Evolutionary conservation across 2,113 vertebrate species (phyloP).

Genomic region (Silurus glanis): DNA sequence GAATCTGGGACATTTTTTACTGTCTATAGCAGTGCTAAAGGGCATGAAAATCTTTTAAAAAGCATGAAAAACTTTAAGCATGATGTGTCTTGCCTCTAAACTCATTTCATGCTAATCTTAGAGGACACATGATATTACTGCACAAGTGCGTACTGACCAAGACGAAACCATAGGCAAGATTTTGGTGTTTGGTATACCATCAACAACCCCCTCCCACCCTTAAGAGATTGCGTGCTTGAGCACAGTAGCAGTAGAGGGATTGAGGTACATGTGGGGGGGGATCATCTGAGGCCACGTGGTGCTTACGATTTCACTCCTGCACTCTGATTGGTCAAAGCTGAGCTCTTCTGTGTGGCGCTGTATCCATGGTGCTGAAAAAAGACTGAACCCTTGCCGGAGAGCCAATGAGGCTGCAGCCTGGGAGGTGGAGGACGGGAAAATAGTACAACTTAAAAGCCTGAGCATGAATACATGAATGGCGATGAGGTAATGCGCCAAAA

Average conservation of each 20-base stretch:
- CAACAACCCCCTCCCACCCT: conserved; percentile 46
- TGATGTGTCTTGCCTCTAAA: conserved; percentile 20
- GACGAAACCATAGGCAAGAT: conserved; percentile 48
- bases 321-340: conserved; percentile 68
- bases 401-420: conserved; percentile 23
- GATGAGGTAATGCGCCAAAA: conserved; percentile 76
- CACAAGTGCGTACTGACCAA: conserved; percentile 10
- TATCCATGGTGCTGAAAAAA: conserved; percentile 79
- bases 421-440: conserved; percentile 60
- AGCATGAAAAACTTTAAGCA: not conserved
- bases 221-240: conserved; percentile 67
- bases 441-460: conserved; percentile 69
- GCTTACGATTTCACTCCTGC: conserved; percentile 64
- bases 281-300: conserved; percentile 64
- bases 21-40: not conserved
- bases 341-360: conserved; percentile 70
- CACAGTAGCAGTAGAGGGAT: conserved; percentile 28
- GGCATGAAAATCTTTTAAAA: not conserved
- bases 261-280: conserved; percentile 43
- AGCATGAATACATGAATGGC: conserved; percentile 74
- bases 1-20: not conserved
- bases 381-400: conserved; percentile 65
- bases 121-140: conserved; percentile 24
- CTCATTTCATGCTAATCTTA: conserved; percentile 24
- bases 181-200: conserved; percentile 68